Evolutionary conservation across 2,797 vertebrate genomes (phyloP), one percentile per base, ranked within the genome.

Genomic region (Gobionotothen gibberifrons): DNA sequence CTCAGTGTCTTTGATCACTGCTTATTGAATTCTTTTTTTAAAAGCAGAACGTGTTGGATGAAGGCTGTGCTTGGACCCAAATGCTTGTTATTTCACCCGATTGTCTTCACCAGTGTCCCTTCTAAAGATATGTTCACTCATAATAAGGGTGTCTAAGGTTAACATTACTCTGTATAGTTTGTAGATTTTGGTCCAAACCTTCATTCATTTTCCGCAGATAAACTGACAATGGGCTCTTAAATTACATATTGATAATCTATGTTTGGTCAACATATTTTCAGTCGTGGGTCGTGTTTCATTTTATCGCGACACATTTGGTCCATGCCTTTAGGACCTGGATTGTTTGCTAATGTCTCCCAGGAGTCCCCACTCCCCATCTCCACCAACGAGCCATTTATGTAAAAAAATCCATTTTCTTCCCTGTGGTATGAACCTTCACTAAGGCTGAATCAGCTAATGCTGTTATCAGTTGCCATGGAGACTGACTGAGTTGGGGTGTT

Each of bases 391-490:
- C 54, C 60, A 16, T 87, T 72, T 76, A 72, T 43, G 10, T 29
- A 40, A 10, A 43, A n/a, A 67, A 54, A 19, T 47, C 29, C 12
- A 71, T 68, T 70, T 63, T 47, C 57, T 64, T 73, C 72, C 65
- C 36, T 75, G 72, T 72, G 79, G 78, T 77, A 85, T 56, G 72
- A 90, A 90, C 86, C 85, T 79, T 87, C 74, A 87, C 85, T 90
- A 75, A 51, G 85, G 80, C 85, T 82, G 84, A 89, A 90, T 89
- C 90, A 89, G 86, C 88, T 93, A 90, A 91, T 90, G 89, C 93
- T 92, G 84, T 91, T 93, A 92, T 92, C 89, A 82, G 93, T 95
- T 87, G 83, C 93, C 89, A 95, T 95, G 91, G 95, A 94, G 92
- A 95, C 94, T 92, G 93, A 92, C 91, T 68, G 92, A 92, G 93